phyloP scores from a whole-genome alignment of 1,140 invertebrate genomes.

The Bombus breviceps region DNA sequence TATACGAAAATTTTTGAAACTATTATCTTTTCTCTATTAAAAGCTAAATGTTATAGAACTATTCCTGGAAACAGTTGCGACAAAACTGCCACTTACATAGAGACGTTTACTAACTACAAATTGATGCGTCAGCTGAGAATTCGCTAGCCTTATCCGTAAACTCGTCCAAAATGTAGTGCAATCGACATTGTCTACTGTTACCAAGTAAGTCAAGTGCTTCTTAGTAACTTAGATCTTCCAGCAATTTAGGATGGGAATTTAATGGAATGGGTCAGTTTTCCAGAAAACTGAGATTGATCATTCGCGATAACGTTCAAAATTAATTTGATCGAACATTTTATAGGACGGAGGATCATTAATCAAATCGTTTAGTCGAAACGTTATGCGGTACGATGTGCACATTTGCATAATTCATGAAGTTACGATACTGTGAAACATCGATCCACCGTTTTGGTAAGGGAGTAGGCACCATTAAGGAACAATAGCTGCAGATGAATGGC shows the following conservation, averaged over 20 bases:
- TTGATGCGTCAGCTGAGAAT: not conserved
- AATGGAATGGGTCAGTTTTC: not conserved
- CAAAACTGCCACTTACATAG: not conserved
- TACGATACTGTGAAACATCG: not conserved
- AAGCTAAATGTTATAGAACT: not conserved
- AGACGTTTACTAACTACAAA: not conserved
- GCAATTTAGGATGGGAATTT: not conserved
- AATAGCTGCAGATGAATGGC: not conserved
- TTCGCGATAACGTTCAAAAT: not conserved
- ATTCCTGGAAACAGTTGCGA: not conserved
- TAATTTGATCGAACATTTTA: not conserved
- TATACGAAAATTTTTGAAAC: not conserved
- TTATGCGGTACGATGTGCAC: not conserved
- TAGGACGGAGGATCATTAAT: not conserved
- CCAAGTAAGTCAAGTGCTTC: not conserved
- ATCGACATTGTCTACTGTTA: not conserved
- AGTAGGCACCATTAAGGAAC: not conserved
- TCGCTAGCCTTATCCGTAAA: not conserved
- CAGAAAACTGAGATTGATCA: not conserved
- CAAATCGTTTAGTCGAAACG: not conserved
- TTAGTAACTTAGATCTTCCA: not conserved
- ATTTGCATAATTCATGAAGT: conserved; percentile 12
- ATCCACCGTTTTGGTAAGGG: not conserved
- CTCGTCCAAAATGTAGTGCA: not conserved
- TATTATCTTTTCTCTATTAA: not conserved